Evolutionary conservation across 2,113 vertebrate species (phyloP), one percentile per base, ranked within the genome.

Genomic region (Balaeniceps rex): DNA sequence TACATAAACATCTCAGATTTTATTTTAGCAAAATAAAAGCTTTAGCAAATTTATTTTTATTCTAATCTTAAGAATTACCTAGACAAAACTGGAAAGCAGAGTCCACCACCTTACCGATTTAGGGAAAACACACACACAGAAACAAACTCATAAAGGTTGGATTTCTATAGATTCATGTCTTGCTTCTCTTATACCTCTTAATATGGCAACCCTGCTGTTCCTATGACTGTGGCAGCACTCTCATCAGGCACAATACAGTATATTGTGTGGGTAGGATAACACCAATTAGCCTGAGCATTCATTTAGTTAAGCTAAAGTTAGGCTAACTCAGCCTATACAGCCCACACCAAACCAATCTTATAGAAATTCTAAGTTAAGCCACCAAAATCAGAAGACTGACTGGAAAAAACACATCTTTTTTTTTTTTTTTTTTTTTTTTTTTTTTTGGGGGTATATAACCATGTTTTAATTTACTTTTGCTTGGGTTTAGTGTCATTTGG

Each of bases 91-190:
- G 34, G 46, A 88, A 90, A 86, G 12, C 16, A 38, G 16, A 76
- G 12, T 29, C 24, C 42, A 49, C 9, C 10, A 65, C 23, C 34
- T 33, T 77, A n/a, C 1, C 14, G 14, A 70, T 74, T 70, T n/a
- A 68, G 19, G 18, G 18, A 84, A 84, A 55, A 71, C 1, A 2
- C 7, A 57, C 13, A 58, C 7, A 47, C 8, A 57, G 11, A 87
- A 91, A 26, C 3, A 29, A 47, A 51, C 14, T 33, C 0, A 0
- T 24, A 31, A 70, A 89, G 10, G 7, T 23, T 63, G 6, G 3
- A 60, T 47, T 88, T 88, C 47, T 88, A 51, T 18, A 81, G 60
- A 65, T 46, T 54, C 51, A 44, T 1, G 0, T 57, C 46, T 66
- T 75, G 5, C 19, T 66, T 63, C 33, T 19, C 47, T 75, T 84